phyloP scores from a whole-genome alignment of 1,140 invertebrate genomes.

The Acromyrmex charruanus region DNA sequence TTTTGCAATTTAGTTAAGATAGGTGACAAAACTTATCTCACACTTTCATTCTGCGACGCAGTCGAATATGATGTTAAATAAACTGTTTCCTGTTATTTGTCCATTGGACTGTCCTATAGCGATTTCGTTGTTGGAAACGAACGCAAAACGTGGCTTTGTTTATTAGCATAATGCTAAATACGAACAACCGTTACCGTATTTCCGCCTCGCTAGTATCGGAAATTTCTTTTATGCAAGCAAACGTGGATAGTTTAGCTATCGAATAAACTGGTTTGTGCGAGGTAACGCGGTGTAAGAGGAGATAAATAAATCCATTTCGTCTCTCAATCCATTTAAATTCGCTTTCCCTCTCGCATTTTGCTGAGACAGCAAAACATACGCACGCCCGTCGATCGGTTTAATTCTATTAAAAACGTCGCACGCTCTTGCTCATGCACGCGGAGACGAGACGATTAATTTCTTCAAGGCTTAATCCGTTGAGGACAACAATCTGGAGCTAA shows the following conservation, averaged over 20 bases:
- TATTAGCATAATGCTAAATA: conserved; percentile 14
- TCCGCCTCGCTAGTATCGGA: not conserved
- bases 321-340: conserved; percentile 1
- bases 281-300: not conserved
- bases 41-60: not conserved
- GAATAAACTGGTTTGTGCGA: conserved; percentile 10
- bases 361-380: conserved; percentile 12
- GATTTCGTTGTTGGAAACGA: not conserved
- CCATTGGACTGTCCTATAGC: not conserved
- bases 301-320: conserved; percentile 29
- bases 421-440: not conserved
- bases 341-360: conserved; percentile 18
- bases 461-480: conserved; percentile 46
- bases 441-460: conserved; percentile 41
- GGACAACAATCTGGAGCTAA: conserved; percentile 51
- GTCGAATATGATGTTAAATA: not conserved
- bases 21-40: not conserved
- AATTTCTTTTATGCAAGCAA: conserved; percentile 34
- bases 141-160: not conserved
- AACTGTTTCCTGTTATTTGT: not conserved
- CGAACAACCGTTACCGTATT: not conserved
- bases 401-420: conserved; percentile 9
- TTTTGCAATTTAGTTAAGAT: not conserved
- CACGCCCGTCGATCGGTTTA: conserved; percentile 15
- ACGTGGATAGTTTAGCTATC: conserved; percentile 11